Evolutionary conservation across 2,888 invertebrate genomes (phyloP), one percentile per base, ranked within the genome.

Genomic region (Rhagonycha lutea): DNA sequence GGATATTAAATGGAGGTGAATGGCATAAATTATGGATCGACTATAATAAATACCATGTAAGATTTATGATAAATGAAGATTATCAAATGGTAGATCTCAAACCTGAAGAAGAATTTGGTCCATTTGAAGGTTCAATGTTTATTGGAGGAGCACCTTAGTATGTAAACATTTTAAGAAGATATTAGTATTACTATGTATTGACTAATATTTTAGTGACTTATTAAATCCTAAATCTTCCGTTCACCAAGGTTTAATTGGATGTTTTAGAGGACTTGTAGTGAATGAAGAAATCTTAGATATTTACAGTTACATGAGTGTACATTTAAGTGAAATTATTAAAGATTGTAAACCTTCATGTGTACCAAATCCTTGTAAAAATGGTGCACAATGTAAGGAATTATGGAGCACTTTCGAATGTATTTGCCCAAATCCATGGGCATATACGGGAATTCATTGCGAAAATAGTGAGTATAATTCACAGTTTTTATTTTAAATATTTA

Each of bases 11-110:
- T 86, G 95, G 95, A 70, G 98, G 97, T 0, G 96, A 97, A 86
- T 98, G 98, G 98, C 98, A 98, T 87, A 96, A 97, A 88, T 94
- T 98, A 80, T 96, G 96, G 95, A 96, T 98, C 78, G 97, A 98
- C 89, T 96, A 97, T 86, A 97, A 97, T 88, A 94, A 95, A 86
- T 95, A 97, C 87, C 97, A 97, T 86, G 96, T 97, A 47, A 89
- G 97, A 79, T 96, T 97, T 85, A 96, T 96, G 94, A 93, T 97
- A 80, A 97, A 97, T 85, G 95, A 95, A 47, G 95, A 96, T 85
- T 94, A 93, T 84, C 93, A 94, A 89, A 96, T 96, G 95, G 92
- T 96, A 23, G 94, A 96, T 87, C 88, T 97, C 74, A 88, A 94
- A 80, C 91, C 94, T 11, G 95, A 96, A 86, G 96, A 96, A 86